phyloP scores from a whole-genome alignment of 1,140 invertebrate genomes.

The Andricus grossulariae region DNA sequence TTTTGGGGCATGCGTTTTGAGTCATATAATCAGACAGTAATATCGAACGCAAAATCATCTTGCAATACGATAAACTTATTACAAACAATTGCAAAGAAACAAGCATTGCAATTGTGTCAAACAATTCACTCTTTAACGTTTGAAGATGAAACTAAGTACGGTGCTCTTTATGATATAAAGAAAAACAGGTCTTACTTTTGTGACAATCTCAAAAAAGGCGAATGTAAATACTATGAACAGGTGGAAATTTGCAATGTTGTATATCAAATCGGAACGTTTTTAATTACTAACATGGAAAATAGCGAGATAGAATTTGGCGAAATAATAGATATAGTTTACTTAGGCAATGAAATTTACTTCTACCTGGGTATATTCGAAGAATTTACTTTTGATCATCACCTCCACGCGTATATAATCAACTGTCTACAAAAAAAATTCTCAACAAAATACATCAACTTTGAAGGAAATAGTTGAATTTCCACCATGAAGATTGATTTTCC shows the following conservation, averaged over 20 bases:
- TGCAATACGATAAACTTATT: background rate
- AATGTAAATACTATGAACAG: background rate
- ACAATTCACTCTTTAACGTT: no score
- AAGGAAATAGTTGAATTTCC: no score
- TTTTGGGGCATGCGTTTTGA: background rate
- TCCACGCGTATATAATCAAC: background rate
- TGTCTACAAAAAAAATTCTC: no score
- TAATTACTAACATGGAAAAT: background rate
- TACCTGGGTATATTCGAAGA: background rate
- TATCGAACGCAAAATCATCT: background rate
- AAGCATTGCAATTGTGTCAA: no score
- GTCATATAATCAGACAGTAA: background rate
- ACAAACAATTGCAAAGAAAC: background rate
- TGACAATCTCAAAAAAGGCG: no score
- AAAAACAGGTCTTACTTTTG: no score
- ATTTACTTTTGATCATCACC: conserved; percentile 4
- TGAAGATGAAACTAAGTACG: background rate
- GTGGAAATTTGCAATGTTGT: background rate
- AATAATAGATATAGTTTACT: background rate
- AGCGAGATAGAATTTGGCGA: conserved; percentile 10
- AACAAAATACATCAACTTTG: no score
- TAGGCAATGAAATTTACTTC: background rate
- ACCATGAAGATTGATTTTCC: no score
- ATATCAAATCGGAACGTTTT: background rate
- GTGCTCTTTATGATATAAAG: background rate